Conservation (phyloP, 2,888 invertebrate genomes). For the Seira sanloemensis region DNA sequence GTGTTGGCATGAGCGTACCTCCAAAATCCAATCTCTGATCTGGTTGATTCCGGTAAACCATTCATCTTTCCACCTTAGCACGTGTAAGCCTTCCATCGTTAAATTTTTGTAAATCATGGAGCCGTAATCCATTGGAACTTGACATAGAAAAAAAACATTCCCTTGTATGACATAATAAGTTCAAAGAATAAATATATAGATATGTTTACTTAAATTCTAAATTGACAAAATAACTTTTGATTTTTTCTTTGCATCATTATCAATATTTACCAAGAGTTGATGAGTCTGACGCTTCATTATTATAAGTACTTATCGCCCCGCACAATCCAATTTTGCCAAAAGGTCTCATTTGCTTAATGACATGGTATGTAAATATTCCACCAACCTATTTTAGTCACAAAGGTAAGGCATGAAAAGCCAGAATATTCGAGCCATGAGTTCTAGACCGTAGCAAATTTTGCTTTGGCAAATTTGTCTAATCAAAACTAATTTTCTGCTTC, state of each 20-base stretch:
- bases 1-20: too few relatives aligned
- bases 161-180: background rate
- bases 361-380: slow-evolving; percentile 80
- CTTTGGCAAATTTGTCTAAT: too few relatives aligned
- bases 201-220: background rate
- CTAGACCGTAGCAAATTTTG: too few relatives aligned
- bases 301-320: slow-evolving; percentile 82
- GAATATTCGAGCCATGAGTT: too few relatives aligned
- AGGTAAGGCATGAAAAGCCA: too few relatives aligned
- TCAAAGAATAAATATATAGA: background rate
- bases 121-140: slow-evolving; percentile 78
- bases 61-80: slow-evolving; percentile 79
- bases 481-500: too few relatives aligned
- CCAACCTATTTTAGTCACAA: slow-evolving; percentile 80
- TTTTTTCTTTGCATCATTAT: background rate
- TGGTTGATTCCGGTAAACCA: slow-evolving; percentile 82
- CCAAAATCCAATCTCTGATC: slow-evolving; percentile 71
- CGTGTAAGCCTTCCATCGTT: slow-evolving; percentile 81
- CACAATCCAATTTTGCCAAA: slow-evolving; percentile 82
- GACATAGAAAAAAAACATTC: slow-evolving; percentile 65
- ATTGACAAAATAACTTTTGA: background rate
- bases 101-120: slow-evolving; percentile 79
- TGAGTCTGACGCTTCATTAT: slow-evolving; percentile 79
- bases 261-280: slow-evolving; percentile 50
- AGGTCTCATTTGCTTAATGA: slow-evolving; percentile 81